Base-by-base conservation (phyloP, 2,113 vertebrate genomes). In the Nothoprocta perdicaria region DNA sequence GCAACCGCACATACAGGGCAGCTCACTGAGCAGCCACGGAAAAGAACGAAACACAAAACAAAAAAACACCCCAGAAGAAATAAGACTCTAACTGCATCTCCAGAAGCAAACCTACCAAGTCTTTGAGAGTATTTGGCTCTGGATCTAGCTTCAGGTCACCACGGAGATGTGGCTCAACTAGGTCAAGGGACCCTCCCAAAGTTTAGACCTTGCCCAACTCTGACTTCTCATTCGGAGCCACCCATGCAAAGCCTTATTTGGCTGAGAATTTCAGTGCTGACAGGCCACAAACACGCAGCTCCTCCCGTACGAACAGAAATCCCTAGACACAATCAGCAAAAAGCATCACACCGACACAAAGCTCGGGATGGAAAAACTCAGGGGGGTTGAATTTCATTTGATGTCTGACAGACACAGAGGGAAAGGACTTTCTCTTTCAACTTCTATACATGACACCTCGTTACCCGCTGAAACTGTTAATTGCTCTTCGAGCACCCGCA, bases 391-490 rank as follows among this genome's bases (percentile, higher is more conserved):
- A 68, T 78, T 74, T 80, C 55, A 77, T 82, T 82, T 89, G 62
- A 81, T 67, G 60, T 67, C 88, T 1, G 3, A 35, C 46, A 79
- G 33, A 83, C 24, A 52, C 8, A 2, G 26, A 88, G 78, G 78
- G 80, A 50, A 26, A 88, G 24, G n/a, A 46, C 45, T 86, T 87
- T 77, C 10, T 73, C 69, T 80, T 92, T 75, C 76, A 94, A 75
- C 38, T 57, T 74, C 68, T 15, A 90, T 8, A 61, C 53, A 66
- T 6, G 48, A 43, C 41, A 87, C 40, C 55, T 93, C 87, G 90
- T 89, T 95, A 92, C 60, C 57, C 67, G 80, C 72, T 43, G 81
- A 87, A 87, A 33, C 5, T 33, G 46, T 83, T 89, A 96, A 92
- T 89, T 91, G 72, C 29, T 89, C 85, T 87, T 89, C 86, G 77